phyloP scores from a whole-genome alignment of 2,888 invertebrate species.

The Pecten maximus region DNA sequence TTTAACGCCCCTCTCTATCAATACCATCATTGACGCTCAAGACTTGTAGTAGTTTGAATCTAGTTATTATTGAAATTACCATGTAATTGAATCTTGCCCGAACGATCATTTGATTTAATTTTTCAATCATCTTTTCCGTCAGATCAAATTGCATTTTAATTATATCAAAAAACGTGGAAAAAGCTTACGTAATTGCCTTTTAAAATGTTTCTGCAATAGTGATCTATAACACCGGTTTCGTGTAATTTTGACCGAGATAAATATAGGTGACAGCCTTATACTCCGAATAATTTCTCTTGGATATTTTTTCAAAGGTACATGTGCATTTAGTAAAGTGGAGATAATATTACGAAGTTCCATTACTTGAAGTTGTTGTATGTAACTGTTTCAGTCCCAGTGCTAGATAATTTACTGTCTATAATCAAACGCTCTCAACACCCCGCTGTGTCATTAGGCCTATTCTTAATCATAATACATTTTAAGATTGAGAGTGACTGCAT shows the following conservation, averaged over 20 bases:
- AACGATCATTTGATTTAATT: neutral
- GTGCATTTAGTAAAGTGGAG: neutral
- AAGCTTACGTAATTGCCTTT: neutral
- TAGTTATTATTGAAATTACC: constrained; percentile 1
- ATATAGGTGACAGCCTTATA: neutral
- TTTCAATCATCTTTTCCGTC: neutral
- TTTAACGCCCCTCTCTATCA: neutral
- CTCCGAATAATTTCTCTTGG: neutral
- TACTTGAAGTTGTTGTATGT: neutral
- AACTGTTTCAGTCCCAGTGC: neutral
- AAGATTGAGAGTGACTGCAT: neutral
- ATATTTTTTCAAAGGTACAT: neutral
- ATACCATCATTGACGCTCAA: neutral
- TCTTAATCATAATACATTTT: neutral
- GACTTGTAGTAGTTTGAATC: neutral
- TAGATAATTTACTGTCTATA: neutral
- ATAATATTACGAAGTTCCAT: neutral
- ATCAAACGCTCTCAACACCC: neutral
- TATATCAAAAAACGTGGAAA: neutral
- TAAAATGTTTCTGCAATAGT: neutral
- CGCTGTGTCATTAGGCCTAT: neutral
- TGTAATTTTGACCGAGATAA: neutral
- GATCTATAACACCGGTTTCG: neutral
- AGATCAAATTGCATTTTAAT: neutral
- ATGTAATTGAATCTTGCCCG: neutral